Conservation (phyloP, 2,113 vertebrate genomes). For the Cromileptes altivelis region DNA sequence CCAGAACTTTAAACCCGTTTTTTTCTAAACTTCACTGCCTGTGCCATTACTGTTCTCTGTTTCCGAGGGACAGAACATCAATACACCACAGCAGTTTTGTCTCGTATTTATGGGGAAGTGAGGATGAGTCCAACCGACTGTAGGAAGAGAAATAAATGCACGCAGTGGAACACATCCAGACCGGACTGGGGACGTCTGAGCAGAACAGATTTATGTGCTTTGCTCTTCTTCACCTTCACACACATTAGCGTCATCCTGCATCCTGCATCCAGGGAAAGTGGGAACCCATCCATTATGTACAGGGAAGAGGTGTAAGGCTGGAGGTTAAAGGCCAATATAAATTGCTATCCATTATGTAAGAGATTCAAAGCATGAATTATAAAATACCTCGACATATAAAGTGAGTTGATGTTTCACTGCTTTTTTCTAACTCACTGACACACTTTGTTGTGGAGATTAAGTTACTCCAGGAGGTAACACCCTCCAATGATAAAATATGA, state of each 20-base stretch:
- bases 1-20: neutral
- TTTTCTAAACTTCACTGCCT: neutral
- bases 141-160: neutral
- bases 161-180: neutral
- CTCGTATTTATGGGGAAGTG: neutral
- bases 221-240: constrained; percentile 53
- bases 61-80: neutral
- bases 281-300: constrained; percentile 56
- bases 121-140: neutral
- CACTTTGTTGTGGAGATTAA: neutral
- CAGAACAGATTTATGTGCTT: constrained; percentile 15
- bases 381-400: constrained; percentile 8
- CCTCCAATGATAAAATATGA: neutral
- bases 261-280: constrained; percentile 8
- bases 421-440: constrained; percentile 3
- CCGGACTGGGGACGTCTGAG: constrained; percentile 21
- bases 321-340: constrained; percentile 46
- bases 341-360: constrained; percentile 59
- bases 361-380: constrained; percentile 61
- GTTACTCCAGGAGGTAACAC: no score
- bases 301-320: constrained; percentile 41
- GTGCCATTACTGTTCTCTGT: neutral
- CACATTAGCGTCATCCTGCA: constrained; percentile 34
- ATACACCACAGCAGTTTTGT: neutral
- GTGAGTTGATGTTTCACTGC: neutral